These are phyloP conservation scores for Dolichopus griseipennis DNA, from an alignment of 2,888 invertebrate species.

Conservation along the genomic window DNA sequence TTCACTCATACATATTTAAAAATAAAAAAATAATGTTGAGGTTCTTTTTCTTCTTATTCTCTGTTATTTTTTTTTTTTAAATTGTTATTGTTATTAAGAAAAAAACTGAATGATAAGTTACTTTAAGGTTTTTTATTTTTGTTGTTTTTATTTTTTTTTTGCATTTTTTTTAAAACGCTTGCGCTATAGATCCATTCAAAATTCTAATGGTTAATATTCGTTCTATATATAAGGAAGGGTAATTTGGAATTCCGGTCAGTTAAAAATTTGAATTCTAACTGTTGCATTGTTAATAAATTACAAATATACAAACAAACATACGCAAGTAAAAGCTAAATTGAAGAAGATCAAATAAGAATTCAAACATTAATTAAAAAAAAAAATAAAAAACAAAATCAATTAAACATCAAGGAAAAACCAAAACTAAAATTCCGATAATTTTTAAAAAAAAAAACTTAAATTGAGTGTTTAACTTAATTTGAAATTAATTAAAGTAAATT, in stretches of 20 bases:
- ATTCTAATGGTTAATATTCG: background rate
- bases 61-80: background rate
- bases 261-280: slow-evolving; percentile 4
- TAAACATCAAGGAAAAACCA: background rate
- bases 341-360: too few species aligned
- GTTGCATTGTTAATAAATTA: background rate
- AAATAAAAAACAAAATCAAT: background rate
- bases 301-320: too few species aligned
- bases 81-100: too few species aligned
- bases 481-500: too few species aligned
- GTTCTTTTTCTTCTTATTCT: background rate
- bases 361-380: too few species aligned
- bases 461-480: too few species aligned
- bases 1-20: too few species aligned
- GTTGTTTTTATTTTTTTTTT: too few species aligned
- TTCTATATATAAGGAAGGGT: background rate
- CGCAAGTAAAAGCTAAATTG: background rate
- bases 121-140: background rate
- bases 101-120: too few species aligned
- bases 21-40: background rate
- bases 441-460: too few species aligned
- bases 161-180: background rate
- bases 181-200: background rate
- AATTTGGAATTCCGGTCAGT: background rate
- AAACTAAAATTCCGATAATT: background rate